Evolutionary conservation across 2,888 invertebrate genomes (phyloP), one percentile per base, ranked within the genome.

Genomic region (Cordilura impudica): DNA sequence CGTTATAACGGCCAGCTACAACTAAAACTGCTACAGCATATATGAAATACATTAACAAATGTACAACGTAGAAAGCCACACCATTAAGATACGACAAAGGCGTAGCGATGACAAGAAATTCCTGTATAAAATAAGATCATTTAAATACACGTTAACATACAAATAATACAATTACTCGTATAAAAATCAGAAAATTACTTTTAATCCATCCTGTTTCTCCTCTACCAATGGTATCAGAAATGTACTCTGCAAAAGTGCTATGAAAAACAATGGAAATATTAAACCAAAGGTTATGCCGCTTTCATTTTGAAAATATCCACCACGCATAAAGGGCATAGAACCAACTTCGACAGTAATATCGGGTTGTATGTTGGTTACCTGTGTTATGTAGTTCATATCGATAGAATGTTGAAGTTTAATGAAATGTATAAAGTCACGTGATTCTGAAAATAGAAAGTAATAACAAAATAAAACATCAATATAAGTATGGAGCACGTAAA

Each of bases 131-230:
- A 60, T 49, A 39, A n/a, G 18, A 19, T 26, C 18, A 18, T 26
- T 54, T 51, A 58, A 0, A 26, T 6, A 49, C 21, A 31, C 4
- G 39, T 7, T 31, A 5, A 18, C 16, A 26, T 45, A 21, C 3
- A 65, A 18, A 39, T 35, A 19, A n/a, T 47, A 39, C 23, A 16
- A 14, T 0, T 31, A n/a, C 7, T n/a, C 21, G 16, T 35, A 70
- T 8, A n/a, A 1, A 7, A 35, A 29, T 18, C 0, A 14, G 12
- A 26, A 47, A 35, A 79, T 83, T 87, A 92, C 92, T 88, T 92
- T 92, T 31, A 92, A 90, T 47, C 93, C 93, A 65, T 91, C 90
- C 81, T 91, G 89, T 83, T 93, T 93, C 84, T 93, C 93, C 84
- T 92, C 92, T 1, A 93, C 92, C 49, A 92, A 89, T 58, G 91